phyloP scores from a whole-genome alignment of 2,113 vertebrate species.

The Phasianus colchicus region DNA sequence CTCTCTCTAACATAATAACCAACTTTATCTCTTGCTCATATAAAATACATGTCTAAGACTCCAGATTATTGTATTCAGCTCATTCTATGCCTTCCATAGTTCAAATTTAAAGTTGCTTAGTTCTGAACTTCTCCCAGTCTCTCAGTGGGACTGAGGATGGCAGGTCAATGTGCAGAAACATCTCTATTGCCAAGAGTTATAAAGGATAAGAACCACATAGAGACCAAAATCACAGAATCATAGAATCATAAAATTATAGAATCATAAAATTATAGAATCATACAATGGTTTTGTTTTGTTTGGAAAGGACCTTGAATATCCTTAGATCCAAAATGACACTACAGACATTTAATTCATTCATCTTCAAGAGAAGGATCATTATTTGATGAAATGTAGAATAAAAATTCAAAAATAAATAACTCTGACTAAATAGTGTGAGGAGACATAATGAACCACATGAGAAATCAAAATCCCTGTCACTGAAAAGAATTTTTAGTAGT shows the following conservation, averaged over 20 bases:
- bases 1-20: neutral
- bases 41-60: neutral
- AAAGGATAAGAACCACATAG: neutral
- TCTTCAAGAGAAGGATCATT: neutral
- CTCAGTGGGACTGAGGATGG: neutral
- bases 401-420: neutral
- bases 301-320: neutral
- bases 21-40: neutral
- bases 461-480: neutral
- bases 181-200: neutral
- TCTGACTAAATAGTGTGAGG: neutral
- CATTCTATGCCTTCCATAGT: neutral
- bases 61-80: neutral
- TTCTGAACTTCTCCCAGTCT: neutral
- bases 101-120: neutral
- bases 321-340: neutral
- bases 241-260: neutral
- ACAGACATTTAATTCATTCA: neutral
- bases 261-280: neutral
- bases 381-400: neutral
- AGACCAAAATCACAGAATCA: neutral
- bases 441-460: accelerated
- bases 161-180: neutral
- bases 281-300: neutral
- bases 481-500: neutral